Evolutionary conservation across 2,113 vertebrate species (phyloP), one percentile per base, ranked within the genome.

Genomic region (Hydropotes inermis): DNA sequence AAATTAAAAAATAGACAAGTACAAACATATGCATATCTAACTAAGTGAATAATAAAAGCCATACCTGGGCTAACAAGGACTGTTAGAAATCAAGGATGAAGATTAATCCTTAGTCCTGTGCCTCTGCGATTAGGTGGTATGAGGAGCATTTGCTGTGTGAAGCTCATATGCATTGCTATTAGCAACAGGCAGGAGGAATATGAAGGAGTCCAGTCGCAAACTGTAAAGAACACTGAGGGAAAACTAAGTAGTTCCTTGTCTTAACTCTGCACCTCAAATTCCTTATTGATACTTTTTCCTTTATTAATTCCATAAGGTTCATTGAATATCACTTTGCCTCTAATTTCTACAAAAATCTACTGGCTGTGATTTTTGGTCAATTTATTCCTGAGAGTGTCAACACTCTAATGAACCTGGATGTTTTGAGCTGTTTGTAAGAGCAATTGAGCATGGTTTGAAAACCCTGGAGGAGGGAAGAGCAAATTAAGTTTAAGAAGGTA

Each of bases 401-500:
- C 61, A 93, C 64, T 97, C 67, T n/a, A 94, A 97, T 95, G 89
- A 94, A 97, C 81, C 52, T 89, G 54, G 45, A 92, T 95, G 87
- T 95, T 97, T 97, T 92, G 78, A 64, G 83, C 87, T 97, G 17
- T 93, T 96, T 96, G 45, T 81, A 97, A 97, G 61, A 91, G 91
- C 83, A 92, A 27, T 84, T 95, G 87, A 83, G 67, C 52, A 94
- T 95, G 52, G 61, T 97, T 95, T 95, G 96, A 93, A 98, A 97
- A 81, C 21, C 36, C 83, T 93, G 74, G 64, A 96, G 94, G 67
- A 95, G 45, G 39, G 93, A 93, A 95, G 55, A 94, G 15, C 30
- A 95, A 96, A 95, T 97, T 87, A 97, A 94, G 55, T 93, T 96
- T 94, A 96, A 70, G 88, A 97, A 92, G 47, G 33, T 79, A 95